Evolutionary conservation across 2,888 invertebrate genomes (phyloP), one percentile per base, ranked within the genome.

Genomic region (Caenorhabditis virilis): DNA sequence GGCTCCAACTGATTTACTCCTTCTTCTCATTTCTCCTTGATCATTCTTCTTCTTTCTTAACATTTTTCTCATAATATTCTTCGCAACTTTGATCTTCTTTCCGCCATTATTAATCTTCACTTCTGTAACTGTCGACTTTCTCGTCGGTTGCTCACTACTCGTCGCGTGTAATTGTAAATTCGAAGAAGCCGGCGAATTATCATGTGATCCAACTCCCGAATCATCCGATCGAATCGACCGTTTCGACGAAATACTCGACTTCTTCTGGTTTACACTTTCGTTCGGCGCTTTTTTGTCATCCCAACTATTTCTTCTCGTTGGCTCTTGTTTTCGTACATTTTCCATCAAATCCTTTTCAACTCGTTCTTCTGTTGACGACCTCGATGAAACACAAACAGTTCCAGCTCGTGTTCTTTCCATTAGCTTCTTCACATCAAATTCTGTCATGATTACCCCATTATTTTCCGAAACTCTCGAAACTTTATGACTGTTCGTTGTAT

Each of bases 391-490:
- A 36, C 56, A 56, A 20, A 62, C 27, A 2, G 63, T 63, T 2
- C 49, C 57, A 5, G 57, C 53, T 11, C 63, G 52, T 36, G 52
- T 63, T 15, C 63, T 47, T 18, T 51, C 56, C 73, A 74, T 74
- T 66, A 74, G 56, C 42, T 69, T 57, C 55, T 69, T 66, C 45
- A 74, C 61, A 38, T 74, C 71, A 48, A 61, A 74, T 27, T 63
- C 55, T 16, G 71, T 74, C 46, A 71, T 54, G 26, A 60, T 63
- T 20, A 27, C 27, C 25, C n/a, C n/a, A 36, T n/a, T 36, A 5
- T 7, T 5, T 5, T 7, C 41, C 9, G n/a, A 11, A 36, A 5
- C n/a, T n/a, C 54, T 60, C 27, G 59, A 53, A 11, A 49, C 49
- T 35, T 45, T 55, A 5, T 7, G 7, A 13, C 16, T n/a, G 33